Evolutionary conservation across 2,797 vertebrate species (phyloP).

Genomic region (Lacerta viridis): DNA sequence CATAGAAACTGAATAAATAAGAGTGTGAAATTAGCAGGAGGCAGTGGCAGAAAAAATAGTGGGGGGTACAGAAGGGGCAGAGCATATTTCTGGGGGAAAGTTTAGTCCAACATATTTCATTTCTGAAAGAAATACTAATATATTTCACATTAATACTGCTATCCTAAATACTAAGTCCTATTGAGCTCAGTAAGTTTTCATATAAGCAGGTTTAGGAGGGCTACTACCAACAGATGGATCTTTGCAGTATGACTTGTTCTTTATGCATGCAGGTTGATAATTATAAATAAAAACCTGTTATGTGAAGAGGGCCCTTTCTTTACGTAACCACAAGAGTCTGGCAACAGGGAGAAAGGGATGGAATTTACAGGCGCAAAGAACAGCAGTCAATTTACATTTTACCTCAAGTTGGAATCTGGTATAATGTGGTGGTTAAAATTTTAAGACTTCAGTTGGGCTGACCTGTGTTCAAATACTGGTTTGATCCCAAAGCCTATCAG

Average conservation of each 20-base stretch:
- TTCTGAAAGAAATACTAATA: conserved; percentile 12
- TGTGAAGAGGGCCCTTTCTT: neutral
- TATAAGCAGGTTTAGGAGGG: neutral
- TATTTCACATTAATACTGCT: conserved; percentile 1
- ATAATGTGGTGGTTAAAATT: neutral
- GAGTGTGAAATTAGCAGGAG: neutral
- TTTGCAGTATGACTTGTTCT: neutral
- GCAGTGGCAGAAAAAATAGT: neutral
- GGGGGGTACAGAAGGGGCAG: neutral
- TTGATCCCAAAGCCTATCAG: neutral
- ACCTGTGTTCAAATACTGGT: neutral
- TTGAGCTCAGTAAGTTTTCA: neutral
- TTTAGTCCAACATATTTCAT: neutral
- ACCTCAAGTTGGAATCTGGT: neutral
- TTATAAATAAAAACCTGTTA: neutral
- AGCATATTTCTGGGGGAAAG: neutral
- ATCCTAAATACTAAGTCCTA: conserved; percentile 7
- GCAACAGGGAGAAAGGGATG: neutral
- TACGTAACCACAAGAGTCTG: neutral
- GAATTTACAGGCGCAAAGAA: neutral
- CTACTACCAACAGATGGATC: neutral
- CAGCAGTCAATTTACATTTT: neutral
- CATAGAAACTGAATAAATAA: neutral
- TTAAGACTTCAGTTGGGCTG: neutral
- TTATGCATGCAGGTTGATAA: neutral